A percentile compares a stretch with the other conserved stretches of the same genome.
These are phyloP conservation scores for Eilema depressum DNA, from an alignment of 2,888 invertebrate genomes.

Conservation along the genomic window DNA sequence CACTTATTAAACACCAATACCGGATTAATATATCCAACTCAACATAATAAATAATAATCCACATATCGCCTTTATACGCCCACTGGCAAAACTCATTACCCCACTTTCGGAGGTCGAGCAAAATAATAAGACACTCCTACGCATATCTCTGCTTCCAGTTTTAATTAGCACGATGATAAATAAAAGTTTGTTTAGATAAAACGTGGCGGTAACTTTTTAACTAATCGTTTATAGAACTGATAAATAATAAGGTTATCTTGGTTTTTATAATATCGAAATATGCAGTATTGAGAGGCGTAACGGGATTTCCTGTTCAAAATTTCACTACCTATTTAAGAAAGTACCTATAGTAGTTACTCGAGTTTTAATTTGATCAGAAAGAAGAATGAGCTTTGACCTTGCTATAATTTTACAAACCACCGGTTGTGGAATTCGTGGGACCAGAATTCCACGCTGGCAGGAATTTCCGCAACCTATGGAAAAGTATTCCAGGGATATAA, in stretches of 20 bases:
- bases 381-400: no score
- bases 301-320: neutral
- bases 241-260: neutral
- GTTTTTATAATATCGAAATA: slow-evolving; percentile 1
- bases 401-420: no score
- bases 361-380: neutral
- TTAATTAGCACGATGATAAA: slow-evolving; percentile 46
- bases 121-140: slow-evolving; percentile 41
- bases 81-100: slow-evolving; percentile 33
- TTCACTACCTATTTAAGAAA: neutral
- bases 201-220: slow-evolving; percentile 24
- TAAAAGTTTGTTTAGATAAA: slow-evolving; percentile 35
- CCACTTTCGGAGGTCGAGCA: slow-evolving; percentile 29
- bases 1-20: slow-evolving; percentile 7
- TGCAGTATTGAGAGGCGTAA: neutral
- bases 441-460: no score
- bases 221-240: slow-evolving; percentile 11
- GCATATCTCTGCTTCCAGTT: slow-evolving; percentile 22
- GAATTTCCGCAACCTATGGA: no score
- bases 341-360: no score
- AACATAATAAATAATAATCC: slow-evolving; percentile 27
- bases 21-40: slow-evolving; percentile 11
- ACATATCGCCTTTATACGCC: slow-evolving; percentile 29
- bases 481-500: no score
- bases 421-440: no score